Percentiles rank a stretch among this genome's conserved stretches.
Evolutionary conservation across 1,140 invertebrate species (phyloP).

Genomic region (Papilio xuthus): DNA sequence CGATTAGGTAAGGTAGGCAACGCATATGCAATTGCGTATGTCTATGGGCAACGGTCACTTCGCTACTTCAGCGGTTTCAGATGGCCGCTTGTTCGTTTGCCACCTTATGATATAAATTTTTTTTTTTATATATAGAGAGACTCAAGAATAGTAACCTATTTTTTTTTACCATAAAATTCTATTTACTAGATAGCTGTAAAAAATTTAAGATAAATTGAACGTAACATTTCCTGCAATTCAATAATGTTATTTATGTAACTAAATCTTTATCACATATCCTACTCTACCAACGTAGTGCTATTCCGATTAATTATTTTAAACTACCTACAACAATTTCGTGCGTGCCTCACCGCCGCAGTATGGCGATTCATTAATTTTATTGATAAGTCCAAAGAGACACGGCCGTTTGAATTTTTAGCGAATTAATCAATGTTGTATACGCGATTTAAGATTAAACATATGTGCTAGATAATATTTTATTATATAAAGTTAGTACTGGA

Average conservation of each 20-base stretch:
- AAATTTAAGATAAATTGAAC: neutral
- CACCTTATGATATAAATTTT: too few relatives aligned
- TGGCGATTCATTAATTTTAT: conserved; percentile 35
- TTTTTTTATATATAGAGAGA: too few relatives aligned
- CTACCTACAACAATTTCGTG: conserved; percentile 8
- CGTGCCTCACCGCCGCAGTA: conserved; percentile 5
- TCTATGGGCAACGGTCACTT: too few relatives aligned
- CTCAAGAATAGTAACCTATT: too few relatives aligned
- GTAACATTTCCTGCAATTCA: conserved; percentile 21
- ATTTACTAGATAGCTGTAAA: neutral
- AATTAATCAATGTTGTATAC: conserved; percentile 35
- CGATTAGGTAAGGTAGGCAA: too few relatives aligned
- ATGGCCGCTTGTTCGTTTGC: too few relatives aligned
- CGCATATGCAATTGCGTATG: too few relatives aligned
- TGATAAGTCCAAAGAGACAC: conserved; percentile 30
- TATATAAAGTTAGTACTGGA: conserved; percentile 12
- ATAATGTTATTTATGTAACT: neutral
- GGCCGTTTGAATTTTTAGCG: conserved; percentile 36
- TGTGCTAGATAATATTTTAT: conserved; percentile 25
- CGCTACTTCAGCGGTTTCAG: too few relatives aligned
- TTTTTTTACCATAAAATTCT: neutral
- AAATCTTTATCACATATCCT: conserved; percentile 21
- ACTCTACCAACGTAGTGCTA: conserved; percentile 14
- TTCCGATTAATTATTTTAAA: conserved; percentile 25
- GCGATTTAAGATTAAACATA: conserved; percentile 29